Conservation (phyloP, 2,113 vertebrate genomes). For the Lasiurus borealis region DNA sequence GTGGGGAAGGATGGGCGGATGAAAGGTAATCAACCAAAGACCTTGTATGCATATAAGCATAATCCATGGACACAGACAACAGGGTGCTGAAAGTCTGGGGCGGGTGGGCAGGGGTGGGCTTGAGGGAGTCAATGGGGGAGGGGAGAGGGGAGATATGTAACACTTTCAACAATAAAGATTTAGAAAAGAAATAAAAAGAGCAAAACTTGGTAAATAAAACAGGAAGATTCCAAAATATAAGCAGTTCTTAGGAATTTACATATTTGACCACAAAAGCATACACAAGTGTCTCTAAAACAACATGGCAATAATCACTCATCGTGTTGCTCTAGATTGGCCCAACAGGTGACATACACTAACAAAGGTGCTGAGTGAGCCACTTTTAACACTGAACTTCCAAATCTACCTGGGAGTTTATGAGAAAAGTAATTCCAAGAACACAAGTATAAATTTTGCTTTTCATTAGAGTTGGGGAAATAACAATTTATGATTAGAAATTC, state of each 20-base stretch:
- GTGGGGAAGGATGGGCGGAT: too few relatives aligned
- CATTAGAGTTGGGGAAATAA: background rate
- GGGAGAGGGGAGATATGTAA: too few relatives aligned
- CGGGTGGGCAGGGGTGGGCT: too few relatives aligned
- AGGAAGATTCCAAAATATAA: background rate
- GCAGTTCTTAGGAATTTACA: background rate
- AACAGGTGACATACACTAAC: background rate
- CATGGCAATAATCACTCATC: background rate
- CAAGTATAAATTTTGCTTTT: background rate
- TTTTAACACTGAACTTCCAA: background rate
- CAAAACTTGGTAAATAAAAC: background rate
- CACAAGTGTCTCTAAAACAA: background rate
- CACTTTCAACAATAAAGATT: too few relatives aligned
- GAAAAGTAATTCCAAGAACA: conserved; percentile 8
- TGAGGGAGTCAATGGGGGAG: too few relatives aligned
- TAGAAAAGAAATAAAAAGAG: background rate
- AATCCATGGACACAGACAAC: too few relatives aligned
- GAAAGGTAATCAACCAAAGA: too few relatives aligned
- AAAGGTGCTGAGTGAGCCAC: background rate
- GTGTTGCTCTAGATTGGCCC: background rate
- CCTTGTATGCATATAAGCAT: too few relatives aligned
- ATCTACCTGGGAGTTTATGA: background rate
- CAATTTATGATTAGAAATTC: conserved; percentile 42
- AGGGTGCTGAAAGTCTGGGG: too few relatives aligned
- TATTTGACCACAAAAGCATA: conserved; percentile 21